Conservation (phyloP, 2,113 vertebrate species). For the Origma solitaria region DNA sequence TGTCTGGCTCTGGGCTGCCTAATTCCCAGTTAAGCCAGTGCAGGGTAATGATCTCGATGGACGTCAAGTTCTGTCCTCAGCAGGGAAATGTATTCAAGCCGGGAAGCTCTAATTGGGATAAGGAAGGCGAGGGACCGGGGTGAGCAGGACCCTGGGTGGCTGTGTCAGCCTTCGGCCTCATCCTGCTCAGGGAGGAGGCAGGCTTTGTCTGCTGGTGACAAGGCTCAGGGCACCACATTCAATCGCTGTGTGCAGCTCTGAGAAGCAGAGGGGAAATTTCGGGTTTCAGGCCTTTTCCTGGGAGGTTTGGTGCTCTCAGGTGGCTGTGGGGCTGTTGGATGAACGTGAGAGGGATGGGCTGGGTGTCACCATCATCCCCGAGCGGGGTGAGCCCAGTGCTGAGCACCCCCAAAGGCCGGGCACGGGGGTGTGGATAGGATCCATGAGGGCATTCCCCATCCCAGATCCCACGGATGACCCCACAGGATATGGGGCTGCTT, state of each 20-base stretch:
- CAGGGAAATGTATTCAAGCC: not conserved
- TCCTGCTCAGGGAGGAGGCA: not conserved
- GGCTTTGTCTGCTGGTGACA: rapidly evolving
- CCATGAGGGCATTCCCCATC: rapidly evolving
- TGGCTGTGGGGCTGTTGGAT: not conserved
- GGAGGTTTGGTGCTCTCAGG: not conserved
- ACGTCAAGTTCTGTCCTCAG: not conserved
- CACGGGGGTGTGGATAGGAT: not conserved
- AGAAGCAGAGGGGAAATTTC: not conserved
- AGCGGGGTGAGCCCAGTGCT: rapidly evolving
- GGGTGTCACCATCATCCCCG: rapidly evolving
- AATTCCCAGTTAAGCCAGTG: not conserved
- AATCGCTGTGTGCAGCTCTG: rapidly evolving
- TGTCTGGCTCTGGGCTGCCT: not conserved
- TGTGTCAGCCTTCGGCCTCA: not conserved
- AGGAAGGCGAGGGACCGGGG: not conserved
- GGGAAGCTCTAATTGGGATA: not conserved
- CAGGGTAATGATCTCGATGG: not conserved
- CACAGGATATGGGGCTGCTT: not conserved
- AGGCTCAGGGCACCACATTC: not conserved
- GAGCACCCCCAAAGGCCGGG: not conserved
- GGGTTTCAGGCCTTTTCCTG: not conserved
- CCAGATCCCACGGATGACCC: not conserved
- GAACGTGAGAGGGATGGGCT: rapidly evolving
- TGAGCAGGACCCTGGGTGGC: not conserved